A percentile compares a stretch with the other conserved stretches of the same genome.
Evolutionary conservation across 1,140 invertebrate genomes (phyloP).

Genomic region (Harlomillsia oculata): DNA sequence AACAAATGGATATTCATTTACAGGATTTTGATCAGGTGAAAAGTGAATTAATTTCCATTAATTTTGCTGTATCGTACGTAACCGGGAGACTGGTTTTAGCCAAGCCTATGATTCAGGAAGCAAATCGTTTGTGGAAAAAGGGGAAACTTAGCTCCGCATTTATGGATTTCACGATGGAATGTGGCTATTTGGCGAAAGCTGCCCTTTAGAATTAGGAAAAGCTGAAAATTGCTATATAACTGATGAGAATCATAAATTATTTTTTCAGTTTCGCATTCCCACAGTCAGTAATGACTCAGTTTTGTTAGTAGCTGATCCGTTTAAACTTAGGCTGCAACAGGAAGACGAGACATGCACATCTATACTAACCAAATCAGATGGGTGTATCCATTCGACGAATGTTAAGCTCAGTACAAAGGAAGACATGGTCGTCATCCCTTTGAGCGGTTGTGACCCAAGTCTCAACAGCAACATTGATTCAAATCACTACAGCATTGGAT

Average conservation of each 20-base stretch:
- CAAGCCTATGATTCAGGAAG: no score
- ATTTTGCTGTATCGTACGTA: no score
- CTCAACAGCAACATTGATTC: not conserved
- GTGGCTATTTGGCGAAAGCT: not conserved
- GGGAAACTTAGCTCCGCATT: no score
- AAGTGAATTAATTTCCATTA: no score
- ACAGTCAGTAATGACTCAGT: not conserved
- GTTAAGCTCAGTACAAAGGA: not conserved
- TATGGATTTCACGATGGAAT: no score
- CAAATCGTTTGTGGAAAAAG: no score
- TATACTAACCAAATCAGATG: not conserved
- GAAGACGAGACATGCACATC: conserved; percentile 1
- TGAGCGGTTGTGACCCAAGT: not conserved
- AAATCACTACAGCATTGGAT: not conserved
- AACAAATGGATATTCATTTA: not conserved
- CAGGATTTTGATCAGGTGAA: conserved; percentile 4
- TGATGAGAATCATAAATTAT: not conserved
- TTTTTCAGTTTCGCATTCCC: not conserved
- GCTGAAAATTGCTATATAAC: not conserved
- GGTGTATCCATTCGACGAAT: not conserved
- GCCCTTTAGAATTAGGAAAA: not conserved
- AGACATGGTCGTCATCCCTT: not conserved
- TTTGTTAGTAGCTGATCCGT: conserved; percentile 6
- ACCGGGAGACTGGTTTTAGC: no score
- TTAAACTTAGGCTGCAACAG: not conserved